Evolutionary conservation across 2,113 vertebrate genomes (phyloP).

Genomic region (Gnathonemus echidnorhynchus): DNA sequence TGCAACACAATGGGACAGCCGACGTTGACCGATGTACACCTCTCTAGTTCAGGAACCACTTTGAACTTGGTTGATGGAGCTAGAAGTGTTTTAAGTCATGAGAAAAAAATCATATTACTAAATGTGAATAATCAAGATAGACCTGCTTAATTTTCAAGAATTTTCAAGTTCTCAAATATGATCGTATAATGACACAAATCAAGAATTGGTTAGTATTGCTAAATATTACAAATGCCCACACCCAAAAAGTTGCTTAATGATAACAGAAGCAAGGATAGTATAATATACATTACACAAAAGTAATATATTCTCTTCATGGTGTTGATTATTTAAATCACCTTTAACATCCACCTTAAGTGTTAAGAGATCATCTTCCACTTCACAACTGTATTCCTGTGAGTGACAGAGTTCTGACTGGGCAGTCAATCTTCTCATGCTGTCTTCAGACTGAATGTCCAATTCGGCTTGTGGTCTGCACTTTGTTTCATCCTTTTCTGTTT

Average conservation of each 20-base stretch:
- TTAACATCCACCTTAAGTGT: constrained; percentile 67
- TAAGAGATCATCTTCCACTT: constrained; percentile 55
- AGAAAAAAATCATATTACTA: constrained; percentile 47
- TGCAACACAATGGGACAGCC: constrained; percentile 47
- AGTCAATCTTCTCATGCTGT: not conserved
- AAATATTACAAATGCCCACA: not conserved
- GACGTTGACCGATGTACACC: constrained; percentile 45
- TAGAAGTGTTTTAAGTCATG: constrained; percentile 59
- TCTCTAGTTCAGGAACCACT: constrained; percentile 47
- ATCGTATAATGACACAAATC: not conserved
- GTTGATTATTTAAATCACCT: constrained; percentile 68
- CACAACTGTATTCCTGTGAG: constrained; percentile 46
- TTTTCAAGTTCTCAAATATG: not conserved
- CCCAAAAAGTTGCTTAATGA: not conserved
- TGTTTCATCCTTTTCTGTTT: constrained; percentile 23
- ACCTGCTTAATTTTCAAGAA: not conserved
- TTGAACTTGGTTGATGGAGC: constrained; percentile 52
- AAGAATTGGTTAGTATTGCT: constrained; percentile 18
- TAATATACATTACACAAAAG: constrained; percentile 3
- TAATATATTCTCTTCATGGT: constrained; percentile 43
- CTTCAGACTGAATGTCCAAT: constrained; percentile 9
- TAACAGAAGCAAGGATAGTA: not conserved
- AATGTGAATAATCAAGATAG: not conserved
- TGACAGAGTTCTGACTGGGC: constrained; percentile 45
- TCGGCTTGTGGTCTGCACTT: not conserved